A percentile compares a stretch with the other conserved stretches of the same genome.
These are phyloP conservation scores for Eledona agricola DNA, from an alignment of 2,888 invertebrate species.

Conservation along the genomic window DNA sequence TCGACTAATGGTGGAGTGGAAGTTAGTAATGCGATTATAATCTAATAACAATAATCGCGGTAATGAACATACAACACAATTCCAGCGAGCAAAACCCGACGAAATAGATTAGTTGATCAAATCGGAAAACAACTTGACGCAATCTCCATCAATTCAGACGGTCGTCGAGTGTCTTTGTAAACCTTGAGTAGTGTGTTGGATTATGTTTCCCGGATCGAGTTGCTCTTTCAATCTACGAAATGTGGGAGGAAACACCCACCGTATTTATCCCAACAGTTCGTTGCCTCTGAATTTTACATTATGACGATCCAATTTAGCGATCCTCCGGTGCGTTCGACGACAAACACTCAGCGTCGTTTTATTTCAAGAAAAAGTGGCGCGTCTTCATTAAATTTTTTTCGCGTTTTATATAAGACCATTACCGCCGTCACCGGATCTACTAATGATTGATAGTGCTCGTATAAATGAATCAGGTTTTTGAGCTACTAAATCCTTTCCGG, in stretches of 20 bases:
- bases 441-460: constrained; percentile 13
- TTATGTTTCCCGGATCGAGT: constrained; percentile 42
- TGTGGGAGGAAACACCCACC: constrained; percentile 44
- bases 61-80: constrained; percentile 2
- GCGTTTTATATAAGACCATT: constrained; percentile 4
- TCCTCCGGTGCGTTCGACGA: too few species aligned
- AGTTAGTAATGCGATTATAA: constrained; percentile 18
- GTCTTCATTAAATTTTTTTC: not conserved
- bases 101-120: constrained; percentile 30
- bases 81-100: too few species aligned
- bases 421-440: constrained; percentile 3
- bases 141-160: constrained; percentile 31
- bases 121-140: constrained; percentile 29
- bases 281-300: constrained; percentile 38
- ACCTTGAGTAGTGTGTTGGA: constrained; percentile 36
- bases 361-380: not conserved
- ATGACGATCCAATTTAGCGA: constrained; percentile 4
- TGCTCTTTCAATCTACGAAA: constrained; percentile 40
- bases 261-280: constrained; percentile 40
- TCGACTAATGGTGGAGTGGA: too few species aligned
- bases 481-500: constrained; percentile 5
- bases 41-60: constrained; percentile 15
- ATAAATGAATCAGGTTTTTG: not conserved
- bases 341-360: not conserved
- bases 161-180: constrained; percentile 27